Evolutionary conservation across 2,113 vertebrate genomes (phyloP).

Genomic region (Paramisgurnus dabryanus): DNA sequence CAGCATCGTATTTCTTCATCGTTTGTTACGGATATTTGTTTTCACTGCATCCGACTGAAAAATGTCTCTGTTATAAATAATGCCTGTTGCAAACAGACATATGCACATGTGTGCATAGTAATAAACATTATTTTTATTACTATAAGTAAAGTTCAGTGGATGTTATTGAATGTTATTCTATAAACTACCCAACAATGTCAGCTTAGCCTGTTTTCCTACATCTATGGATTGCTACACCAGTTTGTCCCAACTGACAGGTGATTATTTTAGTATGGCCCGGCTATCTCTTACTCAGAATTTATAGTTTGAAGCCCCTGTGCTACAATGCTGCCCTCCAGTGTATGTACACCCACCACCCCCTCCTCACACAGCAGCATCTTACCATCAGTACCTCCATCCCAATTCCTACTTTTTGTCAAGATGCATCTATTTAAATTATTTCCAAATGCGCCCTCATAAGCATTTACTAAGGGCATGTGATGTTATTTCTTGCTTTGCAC

Average conservation of each 20-base stretch:
- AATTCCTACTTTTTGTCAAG: slow-evolving; percentile 31
- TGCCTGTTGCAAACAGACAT: slow-evolving; percentile 49
- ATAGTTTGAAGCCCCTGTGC: slow-evolving; percentile 51
- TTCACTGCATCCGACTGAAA: slow-evolving; percentile 47
- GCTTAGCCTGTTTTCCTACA: slow-evolving; percentile 59
- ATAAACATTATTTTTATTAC: slow-evolving; percentile 58
- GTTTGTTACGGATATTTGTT: slow-evolving; percentile 36
- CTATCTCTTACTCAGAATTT: slow-evolving; percentile 49
- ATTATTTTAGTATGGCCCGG: slow-evolving; percentile 59
- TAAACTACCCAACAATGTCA: slow-evolving; percentile 63
- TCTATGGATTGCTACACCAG: slow-evolving; percentile 60
- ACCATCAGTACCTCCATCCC: background rate
- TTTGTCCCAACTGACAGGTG: slow-evolving; percentile 62
- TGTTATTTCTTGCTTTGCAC: slow-evolving; percentile 19
- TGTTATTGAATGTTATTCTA: slow-evolving; percentile 56
- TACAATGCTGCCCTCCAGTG: slow-evolving; percentile 76
- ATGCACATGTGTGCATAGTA: slow-evolving; percentile 60
- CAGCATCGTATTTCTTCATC: slow-evolving; percentile 14
- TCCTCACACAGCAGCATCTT: background rate
- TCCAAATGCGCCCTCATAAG: slow-evolving; percentile 40
- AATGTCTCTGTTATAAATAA: slow-evolving; percentile 11
- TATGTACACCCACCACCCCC: slow-evolving; percentile 38
- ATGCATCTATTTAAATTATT: slow-evolving; percentile 34
- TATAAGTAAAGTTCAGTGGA: slow-evolving; percentile 48
- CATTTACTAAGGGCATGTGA: slow-evolving; percentile 39